Percentiles rank a stretch among this genome's conserved stretches.
These are phyloP conservation scores for Synaphobranchus kaupii DNA, from an alignment of 2,797 vertebrate genomes.

Conservation along the genomic window DNA sequence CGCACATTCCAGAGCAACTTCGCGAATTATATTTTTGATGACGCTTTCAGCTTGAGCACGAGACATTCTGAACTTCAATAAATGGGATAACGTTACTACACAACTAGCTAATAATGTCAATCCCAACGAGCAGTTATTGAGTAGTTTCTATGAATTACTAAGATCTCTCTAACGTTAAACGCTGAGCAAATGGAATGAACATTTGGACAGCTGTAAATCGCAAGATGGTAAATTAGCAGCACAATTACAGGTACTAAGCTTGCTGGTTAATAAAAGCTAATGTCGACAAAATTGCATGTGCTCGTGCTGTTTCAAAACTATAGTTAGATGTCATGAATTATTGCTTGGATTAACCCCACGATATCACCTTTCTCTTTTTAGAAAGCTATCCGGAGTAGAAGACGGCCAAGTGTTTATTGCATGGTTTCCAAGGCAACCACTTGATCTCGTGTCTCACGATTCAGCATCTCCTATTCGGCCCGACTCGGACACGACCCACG, in stretches of 20 bases:
- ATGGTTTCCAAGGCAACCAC: not conserved
- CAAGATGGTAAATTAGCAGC: not conserved
- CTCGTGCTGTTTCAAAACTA: not conserved
- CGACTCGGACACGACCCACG: not conserved
- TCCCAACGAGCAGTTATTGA: not conserved
- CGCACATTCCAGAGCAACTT: conserved; percentile 73
- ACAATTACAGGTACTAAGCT: not conserved
- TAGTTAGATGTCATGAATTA: not conserved
- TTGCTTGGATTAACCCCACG: not conserved
- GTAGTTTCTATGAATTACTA: not conserved
- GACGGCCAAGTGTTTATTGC: not conserved
- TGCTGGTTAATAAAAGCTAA: not conserved
- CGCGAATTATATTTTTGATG: conserved; percentile 77
- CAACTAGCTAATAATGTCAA: not conserved
- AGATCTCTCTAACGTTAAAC: not conserved
- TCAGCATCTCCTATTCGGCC: not conserved
- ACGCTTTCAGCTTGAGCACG: conserved; percentile 64
- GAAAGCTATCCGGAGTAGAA: not conserved
- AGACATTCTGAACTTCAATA: conserved; percentile 67
- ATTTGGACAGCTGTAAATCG: not conserved
- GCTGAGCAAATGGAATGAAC: not conserved
- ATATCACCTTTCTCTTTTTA: not conserved
- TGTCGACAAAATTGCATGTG: not conserved
- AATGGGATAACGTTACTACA: not conserved
- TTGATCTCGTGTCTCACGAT: not conserved